Percentiles rank a stretch among this genome's conserved stretches.
Conservation (phyloP, 1,140 invertebrate species). For the Caerostris extrusa region DNA sequence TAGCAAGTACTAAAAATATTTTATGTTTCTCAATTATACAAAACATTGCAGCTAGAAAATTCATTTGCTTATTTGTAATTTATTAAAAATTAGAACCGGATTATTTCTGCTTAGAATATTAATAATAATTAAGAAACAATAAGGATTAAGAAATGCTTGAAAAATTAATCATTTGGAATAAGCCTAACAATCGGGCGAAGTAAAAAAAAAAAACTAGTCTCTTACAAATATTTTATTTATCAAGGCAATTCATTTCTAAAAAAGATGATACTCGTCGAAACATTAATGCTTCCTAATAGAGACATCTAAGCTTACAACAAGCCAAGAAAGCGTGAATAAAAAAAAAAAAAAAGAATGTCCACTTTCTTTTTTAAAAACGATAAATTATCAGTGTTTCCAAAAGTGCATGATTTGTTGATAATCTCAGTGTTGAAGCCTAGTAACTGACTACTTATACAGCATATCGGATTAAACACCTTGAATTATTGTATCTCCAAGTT, state of each 20-base stretch:
- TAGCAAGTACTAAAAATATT: no score
- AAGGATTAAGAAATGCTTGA: no score
- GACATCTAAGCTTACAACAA: constrained; percentile 12
- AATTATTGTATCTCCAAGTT: constrained; percentile 20
- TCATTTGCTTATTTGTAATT: no score
- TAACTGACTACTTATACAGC: neutral
- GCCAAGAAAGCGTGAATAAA: neutral
- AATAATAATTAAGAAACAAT: no score
- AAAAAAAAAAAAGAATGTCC: neutral
- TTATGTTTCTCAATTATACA: no score
- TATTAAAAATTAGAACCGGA: no score
- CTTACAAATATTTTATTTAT: no score
- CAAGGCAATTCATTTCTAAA: neutral
- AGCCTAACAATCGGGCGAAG: no score
- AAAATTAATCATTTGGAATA: no score
- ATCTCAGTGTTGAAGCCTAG: neutral
- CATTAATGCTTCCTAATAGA: neutral
- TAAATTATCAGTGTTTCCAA: constrained; percentile 33
- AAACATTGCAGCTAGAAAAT: no score
- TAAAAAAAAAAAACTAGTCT: no score
- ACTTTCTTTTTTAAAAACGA: constrained; percentile 16
- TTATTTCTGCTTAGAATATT: no score
- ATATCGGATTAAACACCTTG: constrained; percentile 35
- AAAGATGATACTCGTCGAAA: neutral
- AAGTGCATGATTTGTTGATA: neutral